Evolutionary conservation across 2,888 invertebrate species (phyloP), one percentile per base, ranked within the genome.

Genomic region (Tholera decimalis): DNA sequence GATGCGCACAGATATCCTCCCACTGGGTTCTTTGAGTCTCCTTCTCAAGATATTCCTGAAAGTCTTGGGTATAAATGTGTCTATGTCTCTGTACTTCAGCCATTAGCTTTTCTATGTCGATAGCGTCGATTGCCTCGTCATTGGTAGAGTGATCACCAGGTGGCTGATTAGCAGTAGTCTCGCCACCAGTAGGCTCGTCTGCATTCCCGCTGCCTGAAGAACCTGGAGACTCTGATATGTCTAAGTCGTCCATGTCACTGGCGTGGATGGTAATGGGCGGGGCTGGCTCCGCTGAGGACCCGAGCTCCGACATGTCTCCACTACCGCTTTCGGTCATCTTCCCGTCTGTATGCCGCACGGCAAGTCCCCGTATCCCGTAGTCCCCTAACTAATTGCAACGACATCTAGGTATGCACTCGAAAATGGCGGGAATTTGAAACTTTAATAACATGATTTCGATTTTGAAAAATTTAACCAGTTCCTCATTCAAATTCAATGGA

Each of bases 401-500:
- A 73, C 44, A 58, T 57, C 66, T 73, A 73, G 20, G 7, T 41
- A 71, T 67, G 64, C 73, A 68, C 37, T 46, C 24, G 4, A 22
- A 43, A 46, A 35, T 9, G 51, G 51, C 73, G 66, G 41, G 56
- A 15, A 20, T 47, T 65, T 22, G 2, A 35, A 56, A 65, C 20
- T 15, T 15, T 22, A 9, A 22, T 49, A 20, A 22, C 11, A 20
- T 6, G 15, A 35, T 24, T 24, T 5, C 20, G 24, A 28, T 28
- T 39, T 39, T 39, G 7, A 39, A 18, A 39, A 30, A 8, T 4
- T n/a, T 22, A 46, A 13, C 4, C 0, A n/a, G 2, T 33, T 3
- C 9, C 4, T 11, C 18, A 8, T 26, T 18, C 2, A 3, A 28
- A 11, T 3, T 30, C 0, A 15, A 1, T 35, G 0, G 3, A 15